Base-by-base conservation (phyloP, 2,113 vertebrate genomes). In the Zosterops japonicus region DNA sequence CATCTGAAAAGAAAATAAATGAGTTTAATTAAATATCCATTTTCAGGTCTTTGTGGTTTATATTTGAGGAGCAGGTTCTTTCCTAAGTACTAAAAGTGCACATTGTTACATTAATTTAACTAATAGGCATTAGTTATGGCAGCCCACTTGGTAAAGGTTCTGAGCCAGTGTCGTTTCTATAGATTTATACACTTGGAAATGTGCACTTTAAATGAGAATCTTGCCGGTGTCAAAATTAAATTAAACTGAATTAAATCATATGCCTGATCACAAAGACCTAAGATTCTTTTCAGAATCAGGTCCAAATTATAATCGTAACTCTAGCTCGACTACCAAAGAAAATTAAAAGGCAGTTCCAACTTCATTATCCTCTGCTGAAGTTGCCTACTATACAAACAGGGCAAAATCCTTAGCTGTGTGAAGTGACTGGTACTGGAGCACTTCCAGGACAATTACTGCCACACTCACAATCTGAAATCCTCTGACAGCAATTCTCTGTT, bases 61-160 rank as follows among this genome's bases (percentile, higher is more conserved):
- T 95, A 96, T 96, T 95, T 94, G 90, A 97, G 94, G 88, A 96
- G 70, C 44, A 82, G 90, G 94, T 96, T 97, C 89, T 90, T 96
- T 97, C 57, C 59, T 92, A 87, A 96, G 87, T 77, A 80, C 52
- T 97, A 93, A 82, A 96, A 96, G 61, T 85, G 78, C 81, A 56
- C 14, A 0, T 83, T 95, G 88, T 92, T 96, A 90, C 93, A 97
- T 89, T 91, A 97, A 97, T 95, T 96, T 89, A 95, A 89, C 64
- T 56, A 98, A 97, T 84, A 96, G 69, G 93, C 57, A 78, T 97
- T 97, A 94, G 96, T 97, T 94, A 94, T 97, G 96, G 93, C 95
- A 96, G 92, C n/a, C 71, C 55, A 23, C 72, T 76, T 95, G 87
- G 76, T 95, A 91, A 97, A 96, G 89, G 57, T 94, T 95, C 93